A percentile compares a stretch with the other conserved stretches of the same genome.
phyloP scores from a whole-genome alignment of 2,113 vertebrate species.

The Theristicus caerulescens region DNA sequence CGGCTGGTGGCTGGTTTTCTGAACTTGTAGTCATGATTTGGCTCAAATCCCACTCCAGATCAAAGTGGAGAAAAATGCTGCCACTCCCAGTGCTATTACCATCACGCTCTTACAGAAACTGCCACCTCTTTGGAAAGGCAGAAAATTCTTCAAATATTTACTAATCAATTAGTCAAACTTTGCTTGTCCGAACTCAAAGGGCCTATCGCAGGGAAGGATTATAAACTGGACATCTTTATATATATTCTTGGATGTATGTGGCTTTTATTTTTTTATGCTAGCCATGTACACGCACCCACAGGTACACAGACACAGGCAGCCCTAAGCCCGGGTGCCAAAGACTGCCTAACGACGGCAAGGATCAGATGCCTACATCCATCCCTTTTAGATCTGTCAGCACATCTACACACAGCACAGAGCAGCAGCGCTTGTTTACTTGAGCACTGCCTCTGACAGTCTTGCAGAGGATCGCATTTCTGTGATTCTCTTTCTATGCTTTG shows the following conservation, averaged over 20 bases:
- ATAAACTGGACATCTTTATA: background rate
- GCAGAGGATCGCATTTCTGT: background rate
- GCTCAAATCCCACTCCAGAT: background rate
- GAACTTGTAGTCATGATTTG: background rate
- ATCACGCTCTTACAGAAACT: background rate
- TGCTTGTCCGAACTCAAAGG: background rate
- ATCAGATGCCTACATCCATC: background rate
- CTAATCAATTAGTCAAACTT: background rate
- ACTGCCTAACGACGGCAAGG: background rate
- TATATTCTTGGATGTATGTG: accelerated
- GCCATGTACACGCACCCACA: background rate
- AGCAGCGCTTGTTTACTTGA: background rate
- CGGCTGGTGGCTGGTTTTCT: background rate
- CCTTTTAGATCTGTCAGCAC: background rate
- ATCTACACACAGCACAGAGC: background rate
- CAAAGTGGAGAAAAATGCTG: background rate
- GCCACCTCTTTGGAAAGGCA: background rate
- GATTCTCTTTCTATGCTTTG: background rate
- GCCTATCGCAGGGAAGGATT: background rate
- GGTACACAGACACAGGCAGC: background rate
- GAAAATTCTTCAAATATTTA: background rate
- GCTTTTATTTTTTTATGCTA: background rate
- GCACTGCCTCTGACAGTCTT: background rate
- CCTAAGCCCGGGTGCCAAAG: background rate
- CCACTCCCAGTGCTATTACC: background rate